Conservation (phyloP, 2,797 vertebrate species). For the Tragelaphus eurycerus region DNA sequence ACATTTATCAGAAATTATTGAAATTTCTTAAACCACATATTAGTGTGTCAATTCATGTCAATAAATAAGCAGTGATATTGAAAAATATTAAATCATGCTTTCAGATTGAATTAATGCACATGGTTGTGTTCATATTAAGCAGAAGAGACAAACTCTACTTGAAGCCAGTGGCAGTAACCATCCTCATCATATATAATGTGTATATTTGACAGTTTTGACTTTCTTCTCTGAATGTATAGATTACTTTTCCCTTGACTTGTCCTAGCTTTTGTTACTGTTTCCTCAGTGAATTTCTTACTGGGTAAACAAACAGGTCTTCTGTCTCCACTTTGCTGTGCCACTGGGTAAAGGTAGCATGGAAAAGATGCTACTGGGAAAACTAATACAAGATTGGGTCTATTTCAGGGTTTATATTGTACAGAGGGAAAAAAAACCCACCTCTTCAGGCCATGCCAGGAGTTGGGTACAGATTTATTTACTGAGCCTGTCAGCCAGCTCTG, state of each 20-base stretch:
- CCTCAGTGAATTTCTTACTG: neutral
- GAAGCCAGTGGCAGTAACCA: neutral
- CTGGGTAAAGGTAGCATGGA: neutral
- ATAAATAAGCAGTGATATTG: neutral
- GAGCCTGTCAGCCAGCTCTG: neutral
- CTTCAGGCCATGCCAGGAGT: neutral
- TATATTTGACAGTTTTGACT: neutral
- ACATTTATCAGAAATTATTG: slow-evolving; percentile 35
- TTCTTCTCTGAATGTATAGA: neutral
- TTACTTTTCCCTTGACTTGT: neutral
- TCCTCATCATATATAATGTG: neutral
- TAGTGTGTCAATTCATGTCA: neutral
- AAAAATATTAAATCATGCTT: slow-evolving; percentile 23
- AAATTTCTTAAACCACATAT: neutral
- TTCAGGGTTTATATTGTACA: neutral
- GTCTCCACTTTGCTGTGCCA: neutral
- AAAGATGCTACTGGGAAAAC: neutral
- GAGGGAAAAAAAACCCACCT: neutral
- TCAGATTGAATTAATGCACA: slow-evolving; percentile 6
- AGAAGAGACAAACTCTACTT: neutral
- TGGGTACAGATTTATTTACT: neutral
- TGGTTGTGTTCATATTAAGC: neutral
- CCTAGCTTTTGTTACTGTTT: neutral
- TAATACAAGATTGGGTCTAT: neutral
- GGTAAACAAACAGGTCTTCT: neutral